These are phyloP conservation scores for Cheirogaleus medius DNA, from an alignment of 2,113 vertebrate species.

Conservation along the genomic window DNA sequence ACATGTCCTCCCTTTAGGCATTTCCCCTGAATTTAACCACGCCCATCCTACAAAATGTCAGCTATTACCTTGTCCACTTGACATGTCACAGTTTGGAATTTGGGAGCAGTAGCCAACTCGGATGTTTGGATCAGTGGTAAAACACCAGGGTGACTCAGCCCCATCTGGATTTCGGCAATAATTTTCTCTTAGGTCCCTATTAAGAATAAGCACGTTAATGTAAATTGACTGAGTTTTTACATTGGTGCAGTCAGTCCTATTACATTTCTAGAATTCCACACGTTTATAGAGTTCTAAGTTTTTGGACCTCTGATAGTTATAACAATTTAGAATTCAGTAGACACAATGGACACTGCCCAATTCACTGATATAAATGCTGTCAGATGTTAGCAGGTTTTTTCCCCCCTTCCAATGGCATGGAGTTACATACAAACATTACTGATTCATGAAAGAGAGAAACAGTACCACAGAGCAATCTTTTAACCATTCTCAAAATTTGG, in stretches of 20 bases:
- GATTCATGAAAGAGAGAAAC: background rate
- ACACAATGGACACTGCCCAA: background rate
- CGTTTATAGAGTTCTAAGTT: background rate
- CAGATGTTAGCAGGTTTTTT: background rate
- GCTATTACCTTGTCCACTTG: conserved; percentile 86
- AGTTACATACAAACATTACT: background rate
- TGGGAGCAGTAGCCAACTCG: conserved; percentile 93
- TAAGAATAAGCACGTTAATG: conserved; percentile 77
- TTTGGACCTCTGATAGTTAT: background rate
- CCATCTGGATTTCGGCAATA: conserved; percentile 99
- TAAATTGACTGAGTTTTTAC: conserved; percentile 7
- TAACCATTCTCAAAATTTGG: background rate
- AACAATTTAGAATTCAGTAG: background rate
- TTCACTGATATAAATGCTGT: conserved; percentile 29
- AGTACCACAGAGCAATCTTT: background rate
- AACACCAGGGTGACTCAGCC: conserved; percentile 97
- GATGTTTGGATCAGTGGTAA: conserved; percentile 95
- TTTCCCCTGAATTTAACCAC: conserved; percentile 21
- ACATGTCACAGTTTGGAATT: conserved; percentile 92
- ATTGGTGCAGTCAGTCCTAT: background rate
- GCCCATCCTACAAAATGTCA: conserved; percentile 23
- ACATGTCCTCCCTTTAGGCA: background rate
- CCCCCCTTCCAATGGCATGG: background rate
- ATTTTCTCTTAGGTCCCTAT: conserved; percentile 96
- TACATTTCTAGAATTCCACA: background rate